phyloP scores from a whole-genome alignment of 2,113 vertebrate species.

The Microcebus murinus region DNA sequence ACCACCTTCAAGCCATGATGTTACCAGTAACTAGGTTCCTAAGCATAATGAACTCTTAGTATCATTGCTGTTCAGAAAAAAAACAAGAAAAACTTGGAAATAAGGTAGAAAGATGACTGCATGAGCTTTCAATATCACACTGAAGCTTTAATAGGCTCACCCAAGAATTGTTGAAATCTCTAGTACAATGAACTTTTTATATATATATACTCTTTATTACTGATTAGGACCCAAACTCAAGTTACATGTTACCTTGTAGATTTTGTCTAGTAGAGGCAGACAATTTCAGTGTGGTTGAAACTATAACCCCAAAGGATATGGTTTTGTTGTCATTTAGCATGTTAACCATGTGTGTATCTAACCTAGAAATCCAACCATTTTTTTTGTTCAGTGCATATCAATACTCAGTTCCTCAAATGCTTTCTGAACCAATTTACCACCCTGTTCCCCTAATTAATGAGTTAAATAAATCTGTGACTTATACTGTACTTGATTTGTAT shows the following conservation, averaged over 20 bases:
- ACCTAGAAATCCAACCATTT: neutral
- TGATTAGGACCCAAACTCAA: neutral
- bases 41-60: neutral
- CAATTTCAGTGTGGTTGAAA: slow-evolving; percentile 15
- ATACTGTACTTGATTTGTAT: neutral
- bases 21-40: neutral
- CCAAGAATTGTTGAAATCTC: neutral
- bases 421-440: neutral
- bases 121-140: neutral
- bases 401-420: neutral
- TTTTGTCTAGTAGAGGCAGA: neutral
- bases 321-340: neutral
- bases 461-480: neutral
- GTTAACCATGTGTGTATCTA: neutral
- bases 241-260: neutral
- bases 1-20: neutral
- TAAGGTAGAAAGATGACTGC: neutral
- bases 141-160: neutral
- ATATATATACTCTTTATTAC: neutral
- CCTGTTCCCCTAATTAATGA: neutral
- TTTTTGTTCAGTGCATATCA: neutral
- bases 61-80: neutral
- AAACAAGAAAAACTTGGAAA: neutral
- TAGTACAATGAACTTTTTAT: neutral
- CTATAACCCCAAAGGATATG: neutral